These are phyloP conservation scores for Galaxea fascicularis DNA, from an alignment of 92 coral and sea anemone species.

Conservation along the genomic window DNA sequence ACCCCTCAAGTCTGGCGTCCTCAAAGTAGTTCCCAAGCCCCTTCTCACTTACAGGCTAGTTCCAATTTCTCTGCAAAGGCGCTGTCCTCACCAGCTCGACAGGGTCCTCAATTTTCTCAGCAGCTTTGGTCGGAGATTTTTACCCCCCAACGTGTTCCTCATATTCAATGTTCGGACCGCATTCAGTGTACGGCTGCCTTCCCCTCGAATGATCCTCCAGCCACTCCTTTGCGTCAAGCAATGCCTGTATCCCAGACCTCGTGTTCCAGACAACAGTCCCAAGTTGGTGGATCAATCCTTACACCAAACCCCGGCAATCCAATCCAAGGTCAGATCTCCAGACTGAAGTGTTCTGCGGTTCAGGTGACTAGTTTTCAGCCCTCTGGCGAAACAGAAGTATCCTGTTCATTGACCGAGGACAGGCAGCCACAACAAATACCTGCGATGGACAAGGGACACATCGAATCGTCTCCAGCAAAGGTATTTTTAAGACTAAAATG, in stretches of 20 bases:
- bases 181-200: neutral
- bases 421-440: neutral
- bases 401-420: neutral
- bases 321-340: constrained; percentile 8
- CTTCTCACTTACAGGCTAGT: neutral
- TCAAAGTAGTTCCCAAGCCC: neutral
- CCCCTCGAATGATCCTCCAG: neutral
- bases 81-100: neutral
- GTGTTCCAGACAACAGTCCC: neutral
- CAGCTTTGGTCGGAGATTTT: constrained; percentile 12
- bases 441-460: neutral
- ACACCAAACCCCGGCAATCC: neutral
- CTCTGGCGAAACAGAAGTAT: neutral
- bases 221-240: neutral
- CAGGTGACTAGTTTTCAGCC: constrained; percentile 31
- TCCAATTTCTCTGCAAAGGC: neutral
- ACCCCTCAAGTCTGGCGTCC: neutral
- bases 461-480: neutral
- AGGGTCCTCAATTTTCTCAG: neutral
- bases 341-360: constrained; percentile 15
- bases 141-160: constrained; percentile 6
- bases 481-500: neutral
- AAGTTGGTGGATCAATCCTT: neutral
- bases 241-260: neutral
- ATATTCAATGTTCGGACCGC: neutral